Base-by-base conservation (phyloP, 2,113 vertebrate species). In the Cottus gobio region DNA sequence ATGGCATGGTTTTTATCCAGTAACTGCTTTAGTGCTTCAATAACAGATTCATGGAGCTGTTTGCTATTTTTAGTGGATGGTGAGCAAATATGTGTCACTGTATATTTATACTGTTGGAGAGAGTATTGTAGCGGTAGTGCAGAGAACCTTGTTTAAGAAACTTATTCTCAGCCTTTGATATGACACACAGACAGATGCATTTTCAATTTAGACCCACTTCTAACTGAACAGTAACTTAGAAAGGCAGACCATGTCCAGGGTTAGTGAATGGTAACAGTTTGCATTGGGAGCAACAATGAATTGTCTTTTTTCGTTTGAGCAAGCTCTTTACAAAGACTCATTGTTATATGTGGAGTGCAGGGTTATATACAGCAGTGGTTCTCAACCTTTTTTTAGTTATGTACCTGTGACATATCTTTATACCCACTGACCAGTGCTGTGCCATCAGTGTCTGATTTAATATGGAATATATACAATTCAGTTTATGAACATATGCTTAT, bases 51-150 rank as follows among this genome's bases (percentile, higher is more conserved):
- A 80, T 54, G n/a, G 16, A 82, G 61, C 34, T 64, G 48, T 67
- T 82, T 82, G 31, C 67, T 76, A 68, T 77, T 77, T 80, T 75
- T 83, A 71, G 69, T 2, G 11, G 30, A 54, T 66, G 26, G 36
- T 62, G 76, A n/a, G 48, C 34, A 77, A 58, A 71, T 60, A 50
- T 57, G 24, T 20, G 0, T 64, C 36, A 54, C 36, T 37, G 7
- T 50, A 63, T 75, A 63, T 61, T 52, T 52, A 60, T 54, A 28
- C n/a, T 62, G 13, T 64, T n/a, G 37, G 20, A 48, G n/a, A 77
- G 58, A 73, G 36, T n/a, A 34, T 9, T 56, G n/a, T 24, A 57
- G 42, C 10, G 42, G 48, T 42, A 64, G 7, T 71, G 54, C 34
- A 26, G 48, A 54, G 30, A 4, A 71, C 52, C 22, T 7, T 57